Evolutionary conservation across 1,140 invertebrate genomes (phyloP).

Genomic region (Protaetia brevitarsis): DNA sequence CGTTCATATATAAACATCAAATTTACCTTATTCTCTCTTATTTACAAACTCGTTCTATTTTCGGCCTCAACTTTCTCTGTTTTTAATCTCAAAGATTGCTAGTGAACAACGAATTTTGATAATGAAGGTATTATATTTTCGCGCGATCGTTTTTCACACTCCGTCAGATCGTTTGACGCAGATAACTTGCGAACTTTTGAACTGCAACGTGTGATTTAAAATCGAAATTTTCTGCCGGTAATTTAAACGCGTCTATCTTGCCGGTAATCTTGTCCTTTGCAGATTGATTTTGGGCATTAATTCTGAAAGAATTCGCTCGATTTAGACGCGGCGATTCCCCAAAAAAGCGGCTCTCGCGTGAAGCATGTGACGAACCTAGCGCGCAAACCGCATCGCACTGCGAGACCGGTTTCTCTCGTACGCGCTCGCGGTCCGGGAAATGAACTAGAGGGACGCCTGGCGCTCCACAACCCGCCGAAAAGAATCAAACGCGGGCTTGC

Average conservation of each 20-base stretch:
- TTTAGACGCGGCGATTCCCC: neutral
- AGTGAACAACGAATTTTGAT: too few species aligned
- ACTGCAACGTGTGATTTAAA: too few species aligned
- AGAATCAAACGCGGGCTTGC: neutral
- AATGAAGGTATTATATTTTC: neutral
- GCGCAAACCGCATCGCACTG: neutral
- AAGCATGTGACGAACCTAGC: neutral
- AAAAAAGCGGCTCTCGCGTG: neutral
- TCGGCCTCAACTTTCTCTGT: neutral
- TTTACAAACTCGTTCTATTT: slow-evolving; percentile 17
- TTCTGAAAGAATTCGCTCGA: neutral
- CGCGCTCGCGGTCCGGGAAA: neutral
- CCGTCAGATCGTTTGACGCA: too few species aligned
- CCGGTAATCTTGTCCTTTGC: too few species aligned
- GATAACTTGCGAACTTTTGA: too few species aligned
- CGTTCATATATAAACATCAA: slow-evolving; percentile 1
- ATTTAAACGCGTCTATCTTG: too few species aligned
- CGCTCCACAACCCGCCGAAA: slow-evolving; percentile 16
- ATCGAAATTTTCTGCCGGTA: too few species aligned
- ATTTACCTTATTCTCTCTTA: slow-evolving; percentile 13
- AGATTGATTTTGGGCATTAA: too few species aligned
- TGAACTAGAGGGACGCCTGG: slow-evolving; percentile 18
- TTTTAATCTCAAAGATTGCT: neutral
- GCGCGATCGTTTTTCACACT: too few species aligned
- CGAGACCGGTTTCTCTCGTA: neutral